Evolutionary conservation across 2,888 invertebrate species (phyloP), one percentile per base, ranked within the genome.

Genomic region (Acrocyrtus sp.): DNA sequence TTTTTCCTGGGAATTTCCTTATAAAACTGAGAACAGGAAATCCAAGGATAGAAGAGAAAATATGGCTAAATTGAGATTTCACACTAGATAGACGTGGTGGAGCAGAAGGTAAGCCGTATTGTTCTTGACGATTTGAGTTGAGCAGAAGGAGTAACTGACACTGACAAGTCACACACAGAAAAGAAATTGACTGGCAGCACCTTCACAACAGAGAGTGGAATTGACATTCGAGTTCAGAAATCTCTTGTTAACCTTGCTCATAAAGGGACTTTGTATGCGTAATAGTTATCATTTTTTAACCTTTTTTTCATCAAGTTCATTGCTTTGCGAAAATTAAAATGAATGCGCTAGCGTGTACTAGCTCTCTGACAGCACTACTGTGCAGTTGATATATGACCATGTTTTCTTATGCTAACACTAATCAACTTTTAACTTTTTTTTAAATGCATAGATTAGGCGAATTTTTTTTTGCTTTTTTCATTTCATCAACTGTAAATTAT

Each of bases 1-100:
- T n/a, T n/a, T 3, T 69, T 17, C 26, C 34, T 45, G 21, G 24
- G 21, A 17, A 47, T 51, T 70, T 63, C 51, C 57, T 69, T 63
- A 29, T 51, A 57, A 51, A 51, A 57, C 63, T 63, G 17, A 45
- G 51, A 47, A 58, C 63, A 62, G 47, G 34, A 67, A 50, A 27
- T 53, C 39, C 27, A 39, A 62, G 41, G 15, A 10, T 39, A 10
- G 8, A 39, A 39, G 15, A 6, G 15, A 15, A 39, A 39, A 39
- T 39, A 6, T 39, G 15, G 15, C 6, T 39, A 39, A 15, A 39
- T 39, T 8, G 15, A 39, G 15, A 39, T 8, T 10, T 39, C 12
- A n/a, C n/a, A n/a, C 39, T 8, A 15, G 39, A 39, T 39, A 39
- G 39, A 6, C 12, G 8, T 39, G 45, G 4, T n/a, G 10, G 45